phyloP scores from a whole-genome alignment of 2,888 invertebrate genomes.

The Graphium colonna region DNA sequence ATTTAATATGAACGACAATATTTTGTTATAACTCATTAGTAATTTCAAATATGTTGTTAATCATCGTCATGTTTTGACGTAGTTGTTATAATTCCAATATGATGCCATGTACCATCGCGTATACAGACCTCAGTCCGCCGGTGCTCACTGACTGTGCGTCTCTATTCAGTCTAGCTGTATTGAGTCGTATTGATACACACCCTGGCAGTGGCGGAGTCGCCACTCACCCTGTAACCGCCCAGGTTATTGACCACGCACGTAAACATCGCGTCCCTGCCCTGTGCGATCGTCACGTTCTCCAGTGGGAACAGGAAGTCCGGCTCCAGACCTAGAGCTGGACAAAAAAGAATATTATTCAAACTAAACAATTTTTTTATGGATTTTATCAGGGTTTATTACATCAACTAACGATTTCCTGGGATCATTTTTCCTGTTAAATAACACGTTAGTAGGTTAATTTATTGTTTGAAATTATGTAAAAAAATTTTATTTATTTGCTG shows the following conservation, averaged over 20 bases:
- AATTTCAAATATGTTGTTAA: no score
- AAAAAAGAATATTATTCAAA: no score
- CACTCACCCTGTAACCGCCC: conserved; percentile 94
- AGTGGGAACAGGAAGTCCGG: conserved; percentile 89
- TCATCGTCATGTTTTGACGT: no score
- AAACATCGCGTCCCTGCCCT: conserved; percentile 91
- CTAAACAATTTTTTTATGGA: no score
- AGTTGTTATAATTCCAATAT: background rate
- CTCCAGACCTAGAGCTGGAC: conserved; percentile 86
- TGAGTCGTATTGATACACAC: conserved; percentile 85
- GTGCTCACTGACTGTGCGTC: conserved; percentile 70
- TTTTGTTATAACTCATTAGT: no score
- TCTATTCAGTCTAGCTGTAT: conserved; percentile 68
- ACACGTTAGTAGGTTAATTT: no score
- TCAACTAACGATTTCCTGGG: no score
- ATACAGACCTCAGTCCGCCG: conserved; percentile 66
- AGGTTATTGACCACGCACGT: conserved; percentile 92
- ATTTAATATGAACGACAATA: no score
- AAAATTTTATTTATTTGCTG: no score
- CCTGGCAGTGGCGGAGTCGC: conserved; percentile 90
- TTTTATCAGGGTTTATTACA: no score
- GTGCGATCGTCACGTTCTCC: conserved; percentile 91
- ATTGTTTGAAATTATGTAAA: no score
- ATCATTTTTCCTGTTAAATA: no score
- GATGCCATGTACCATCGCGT: conserved; percentile 31